Percentiles rank a stretch among this genome's conserved stretches.
These are phyloP conservation scores for Troglohyphantes excavatus DNA, from an alignment of 2,888 invertebrate genomes.

Conservation along the genomic window DNA sequence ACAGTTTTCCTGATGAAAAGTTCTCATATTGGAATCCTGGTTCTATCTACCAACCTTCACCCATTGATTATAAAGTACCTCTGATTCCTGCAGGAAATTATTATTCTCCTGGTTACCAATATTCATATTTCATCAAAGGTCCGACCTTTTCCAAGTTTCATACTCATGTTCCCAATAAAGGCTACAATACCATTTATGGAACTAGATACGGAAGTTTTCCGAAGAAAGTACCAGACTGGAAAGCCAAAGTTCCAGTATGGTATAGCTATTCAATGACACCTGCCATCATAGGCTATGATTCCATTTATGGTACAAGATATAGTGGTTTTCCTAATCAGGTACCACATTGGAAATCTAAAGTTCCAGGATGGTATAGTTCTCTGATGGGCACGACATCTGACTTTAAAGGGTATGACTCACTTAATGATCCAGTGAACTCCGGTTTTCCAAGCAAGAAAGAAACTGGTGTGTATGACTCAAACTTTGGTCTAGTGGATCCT, in stretches of 20 bases:
- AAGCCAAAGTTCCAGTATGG: not conserved
- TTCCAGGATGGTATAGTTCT: not conserved
- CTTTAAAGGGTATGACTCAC: too few relatives aligned
- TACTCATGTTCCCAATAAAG: not conserved
- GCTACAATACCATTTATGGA: conserved; percentile 44
- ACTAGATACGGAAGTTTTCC: conserved; percentile 8
- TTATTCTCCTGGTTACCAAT: conserved; percentile 39
- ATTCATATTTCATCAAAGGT: conserved; percentile 23
- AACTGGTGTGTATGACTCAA: not conserved
- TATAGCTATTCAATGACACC: not conserved
- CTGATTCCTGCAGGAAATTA: not conserved
- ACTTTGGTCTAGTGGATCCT: not conserved
- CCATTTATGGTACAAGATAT: not conserved
- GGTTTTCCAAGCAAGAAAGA: not conserved
- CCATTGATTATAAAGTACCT: not conserved
- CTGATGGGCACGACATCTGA: not conserved
- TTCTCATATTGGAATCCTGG: not conserved
- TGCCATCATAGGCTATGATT: not conserved
- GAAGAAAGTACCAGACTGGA: not conserved
- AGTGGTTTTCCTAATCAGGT: not conserved
- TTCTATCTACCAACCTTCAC: not conserved
- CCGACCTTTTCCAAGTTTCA: not conserved
- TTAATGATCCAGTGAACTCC: not conserved
- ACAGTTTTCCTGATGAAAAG: not conserved
- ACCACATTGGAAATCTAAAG: too few relatives aligned